Base-by-base conservation (phyloP, 2,797 vertebrate genomes). In the Syndactyla subalaris region DNA sequence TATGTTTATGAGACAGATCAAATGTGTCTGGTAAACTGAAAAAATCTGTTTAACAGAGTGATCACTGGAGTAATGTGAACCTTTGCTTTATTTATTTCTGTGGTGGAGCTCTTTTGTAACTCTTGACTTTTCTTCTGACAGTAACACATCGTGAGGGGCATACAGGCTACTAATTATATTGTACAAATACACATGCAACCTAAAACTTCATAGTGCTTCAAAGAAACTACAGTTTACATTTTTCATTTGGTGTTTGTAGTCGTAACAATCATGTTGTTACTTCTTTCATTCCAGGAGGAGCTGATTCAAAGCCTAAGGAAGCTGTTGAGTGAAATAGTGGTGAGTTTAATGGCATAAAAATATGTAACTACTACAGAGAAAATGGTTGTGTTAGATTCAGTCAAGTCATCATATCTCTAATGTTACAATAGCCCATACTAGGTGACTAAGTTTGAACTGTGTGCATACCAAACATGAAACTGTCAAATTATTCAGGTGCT, bases 41-140 rank as follows among this genome's bases (percentile, higher is more conserved):
- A 75, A 58, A 68, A 51, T 61, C 23, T 68, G 51, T 90, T 86
- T 72, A 79, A 55, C 39, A 21, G 51, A 55, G 14, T 6, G 29
- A 72, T 77, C 26, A 36, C 34, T 67, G 32, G 43, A 63, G 34
- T 63, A 90, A 87, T 43, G 29, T 75, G 76, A 95, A 58, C 19
- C 36, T 95, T 54, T 45, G 27, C 43, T 90, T 93, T 81, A 63
- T 82, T 79, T 95, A 74, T 76, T 88, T 92, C 48, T 93, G 66
- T 75, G 43, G 55, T 43, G 52, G 19, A 81, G 62, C 12, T 88
- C 38, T 90, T 91, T 41, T 80, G 49, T 55, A 80, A 24, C 19
- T 86, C 48, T 51, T 80, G 45, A 52, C 30, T 48, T 59, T 77
- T 80, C 51, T 76, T 43, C 32, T 86, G 55, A 70, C 46, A 55